Conservation (phyloP, 2,797 vertebrate species). For the Hoplostethus atlanticus region DNA sequence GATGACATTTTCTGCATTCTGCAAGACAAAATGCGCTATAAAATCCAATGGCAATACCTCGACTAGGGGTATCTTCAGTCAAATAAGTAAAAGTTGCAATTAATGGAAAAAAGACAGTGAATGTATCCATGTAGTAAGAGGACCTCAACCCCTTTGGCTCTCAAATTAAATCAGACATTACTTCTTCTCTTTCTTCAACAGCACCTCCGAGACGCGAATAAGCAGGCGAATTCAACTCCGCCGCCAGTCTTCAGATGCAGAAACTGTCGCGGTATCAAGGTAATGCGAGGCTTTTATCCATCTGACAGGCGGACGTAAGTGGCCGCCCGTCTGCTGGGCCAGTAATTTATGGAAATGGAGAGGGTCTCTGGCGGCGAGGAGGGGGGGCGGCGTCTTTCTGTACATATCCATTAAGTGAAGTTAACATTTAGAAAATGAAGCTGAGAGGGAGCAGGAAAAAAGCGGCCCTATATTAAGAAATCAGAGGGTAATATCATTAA, state of each 20-base stretch:
- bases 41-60: too few relatives aligned
- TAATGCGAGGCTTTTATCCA: slow-evolving; percentile 54
- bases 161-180: not conserved
- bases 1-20: too few relatives aligned
- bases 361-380: too few relatives aligned
- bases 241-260: too few relatives aligned
- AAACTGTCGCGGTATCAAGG: slow-evolving; percentile 14
- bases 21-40: too few relatives aligned
- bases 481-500: slow-evolving; percentile 51
- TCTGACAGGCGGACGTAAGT: slow-evolving; percentile 26
- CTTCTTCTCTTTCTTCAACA: not conserved
- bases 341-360: slow-evolving; percentile 7
- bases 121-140: too few relatives aligned
- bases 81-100: too few relatives aligned
- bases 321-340: not conserved
- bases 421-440: slow-evolving; percentile 56
- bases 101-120: too few relatives aligned
- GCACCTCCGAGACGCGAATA: not conserved
- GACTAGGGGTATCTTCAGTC: too few relatives aligned
- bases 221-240: slow-evolving; percentile 36
- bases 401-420: slow-evolving; percentile 58
- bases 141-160: not conserved
- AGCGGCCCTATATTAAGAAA: slow-evolving; percentile 29
- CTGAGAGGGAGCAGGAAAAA: slow-evolving; percentile 43
- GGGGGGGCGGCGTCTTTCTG: too few relatives aligned